These are phyloP conservation scores for Murina feae DNA, from an alignment of 2,113 vertebrate genomes.

Conservation along the genomic window DNA sequence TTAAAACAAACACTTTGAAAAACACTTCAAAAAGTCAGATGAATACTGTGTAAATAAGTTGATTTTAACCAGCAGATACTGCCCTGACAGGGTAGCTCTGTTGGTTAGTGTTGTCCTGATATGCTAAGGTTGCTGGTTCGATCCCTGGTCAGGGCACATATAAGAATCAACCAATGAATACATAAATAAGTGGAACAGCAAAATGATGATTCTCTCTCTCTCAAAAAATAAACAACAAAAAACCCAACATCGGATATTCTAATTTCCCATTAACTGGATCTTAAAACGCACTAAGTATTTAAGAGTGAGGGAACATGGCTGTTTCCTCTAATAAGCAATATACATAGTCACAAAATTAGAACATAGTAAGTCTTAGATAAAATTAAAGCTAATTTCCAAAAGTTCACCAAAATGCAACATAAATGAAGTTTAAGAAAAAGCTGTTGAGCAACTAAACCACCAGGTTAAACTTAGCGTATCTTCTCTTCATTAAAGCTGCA, in stretches of 20 bases:
- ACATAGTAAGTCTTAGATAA: not conserved
- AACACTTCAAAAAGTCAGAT: not conserved
- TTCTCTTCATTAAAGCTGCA: not conserved
- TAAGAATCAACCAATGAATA: not conserved
- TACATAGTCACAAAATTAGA: not conserved
- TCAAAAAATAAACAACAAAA: not conserved
- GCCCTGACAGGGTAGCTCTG: not conserved
- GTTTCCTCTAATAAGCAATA: not conserved
- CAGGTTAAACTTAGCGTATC: not conserved
- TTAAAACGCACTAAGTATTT: not conserved
- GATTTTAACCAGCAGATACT: not conserved
- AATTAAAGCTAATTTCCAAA: conserved; percentile 19
- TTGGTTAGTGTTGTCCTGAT: not conserved
- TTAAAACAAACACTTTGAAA: conserved; percentile 32
- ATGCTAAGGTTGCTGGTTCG: not conserved
- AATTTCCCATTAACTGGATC: not conserved
- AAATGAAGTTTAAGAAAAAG: not conserved
- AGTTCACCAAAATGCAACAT: not conserved
- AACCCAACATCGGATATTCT: not conserved
- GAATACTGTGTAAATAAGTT: not conserved
- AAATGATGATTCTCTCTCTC: not conserved
- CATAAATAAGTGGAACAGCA: not conserved
- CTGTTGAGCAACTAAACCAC: not conserved
- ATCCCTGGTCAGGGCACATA: not conserved
- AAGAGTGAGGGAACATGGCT: not conserved